Percentiles rank a stretch among this genome's conserved stretches.
Conservation (phyloP, 2,113 vertebrate species). For the Quiscalus mexicanus region DNA sequence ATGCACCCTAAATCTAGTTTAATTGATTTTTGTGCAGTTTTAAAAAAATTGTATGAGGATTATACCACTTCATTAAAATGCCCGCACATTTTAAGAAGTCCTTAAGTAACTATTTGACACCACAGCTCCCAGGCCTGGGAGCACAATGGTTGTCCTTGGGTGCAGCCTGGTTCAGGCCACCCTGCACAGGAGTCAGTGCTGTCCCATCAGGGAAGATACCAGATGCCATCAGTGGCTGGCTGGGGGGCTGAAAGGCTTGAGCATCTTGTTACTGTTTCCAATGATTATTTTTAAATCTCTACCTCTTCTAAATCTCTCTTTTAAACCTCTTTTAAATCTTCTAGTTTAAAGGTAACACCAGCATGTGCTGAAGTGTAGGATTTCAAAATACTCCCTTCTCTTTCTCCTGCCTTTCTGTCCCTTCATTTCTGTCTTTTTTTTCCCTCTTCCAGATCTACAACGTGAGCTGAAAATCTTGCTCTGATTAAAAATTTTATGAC, state of each 20-base stretch:
- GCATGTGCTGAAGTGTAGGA: not conserved
- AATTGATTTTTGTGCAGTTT: not conserved
- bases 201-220: not conserved
- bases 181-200: not conserved
- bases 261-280: not conserved
- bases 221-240: not conserved
- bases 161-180: not conserved
- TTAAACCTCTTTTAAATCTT: conserved; percentile 69
- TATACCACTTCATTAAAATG: not conserved
- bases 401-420: not conserved
- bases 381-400: not conserved
- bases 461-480: not conserved
- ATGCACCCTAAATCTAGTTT: not conserved
- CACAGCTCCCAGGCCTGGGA: not conserved
- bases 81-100: not conserved
- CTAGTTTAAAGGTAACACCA: not conserved
- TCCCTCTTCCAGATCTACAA: not conserved
- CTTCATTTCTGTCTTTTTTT: not conserved
- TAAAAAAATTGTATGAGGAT: not conserved
- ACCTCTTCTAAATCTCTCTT: conserved; percentile 66
- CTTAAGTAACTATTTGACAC: not conserved
- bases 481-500: not conserved
- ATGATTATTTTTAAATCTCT: conserved; percentile 65
- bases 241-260: not conserved
- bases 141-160: accelerated